Percentiles rank a stretch among this genome's conserved stretches.
Conservation (phyloP, 2,113 vertebrate genomes). For the Colinus virginianus region DNA sequence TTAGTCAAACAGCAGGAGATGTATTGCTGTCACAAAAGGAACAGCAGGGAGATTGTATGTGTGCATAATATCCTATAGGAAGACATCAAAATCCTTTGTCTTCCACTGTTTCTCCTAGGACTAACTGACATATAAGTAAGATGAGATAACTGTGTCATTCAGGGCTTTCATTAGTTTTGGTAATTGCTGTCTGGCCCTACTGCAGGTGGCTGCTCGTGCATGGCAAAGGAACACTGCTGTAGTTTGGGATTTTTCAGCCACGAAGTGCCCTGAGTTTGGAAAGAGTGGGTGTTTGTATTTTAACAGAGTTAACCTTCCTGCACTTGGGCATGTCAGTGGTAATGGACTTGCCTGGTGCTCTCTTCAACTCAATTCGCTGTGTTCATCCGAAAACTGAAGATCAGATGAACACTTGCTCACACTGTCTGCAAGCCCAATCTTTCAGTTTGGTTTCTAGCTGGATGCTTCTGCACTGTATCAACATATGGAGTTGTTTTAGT, state of each 20-base stretch:
- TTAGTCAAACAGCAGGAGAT: not conserved
- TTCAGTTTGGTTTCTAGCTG: conserved; percentile 16
- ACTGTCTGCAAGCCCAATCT: conserved; percentile 16
- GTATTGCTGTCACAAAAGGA: not conserved
- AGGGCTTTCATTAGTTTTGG: not conserved
- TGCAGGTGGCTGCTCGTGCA: rapidly evolving
- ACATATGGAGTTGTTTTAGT: not conserved
- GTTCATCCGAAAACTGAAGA: conserved; percentile 20
- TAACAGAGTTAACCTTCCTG: conserved; percentile 45
- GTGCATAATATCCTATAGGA: not conserved
- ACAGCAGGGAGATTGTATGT: not conserved
- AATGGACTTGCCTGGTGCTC: conserved; percentile 43
- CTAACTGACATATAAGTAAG: not conserved
- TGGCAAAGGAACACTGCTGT: not conserved
- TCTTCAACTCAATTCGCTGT: conserved; percentile 36
- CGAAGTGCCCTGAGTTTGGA: not conserved
- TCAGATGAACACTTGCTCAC: conserved; percentile 43
- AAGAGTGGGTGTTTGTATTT: not conserved
- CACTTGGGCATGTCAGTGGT: not conserved
- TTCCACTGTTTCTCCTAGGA: not conserved
- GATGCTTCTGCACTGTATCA: conserved; percentile 37
- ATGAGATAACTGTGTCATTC: not conserved
- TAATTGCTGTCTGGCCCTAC: not conserved
- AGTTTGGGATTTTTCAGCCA: not conserved
- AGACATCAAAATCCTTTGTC: not conserved